Percentiles rank a stretch among this genome's conserved stretches.
phyloP scores from a whole-genome alignment of 2,888 invertebrate species.

The Pimpla rufipes region DNA sequence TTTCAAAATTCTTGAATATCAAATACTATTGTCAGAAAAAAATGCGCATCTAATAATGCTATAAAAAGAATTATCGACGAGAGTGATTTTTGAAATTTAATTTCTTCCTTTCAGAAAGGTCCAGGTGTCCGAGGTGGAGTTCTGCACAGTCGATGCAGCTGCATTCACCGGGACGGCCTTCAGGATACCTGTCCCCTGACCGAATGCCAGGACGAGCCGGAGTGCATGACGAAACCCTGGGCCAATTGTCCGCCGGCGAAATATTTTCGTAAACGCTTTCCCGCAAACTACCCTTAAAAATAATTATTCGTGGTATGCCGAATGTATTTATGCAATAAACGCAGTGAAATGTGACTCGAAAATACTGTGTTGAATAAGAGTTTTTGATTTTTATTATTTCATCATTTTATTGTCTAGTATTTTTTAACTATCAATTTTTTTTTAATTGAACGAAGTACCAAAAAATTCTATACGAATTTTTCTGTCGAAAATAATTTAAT shows the following conservation, averaged over 20 bases:
- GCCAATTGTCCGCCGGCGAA: slow-evolving; percentile 87
- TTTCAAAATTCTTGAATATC: no score
- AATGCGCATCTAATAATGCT: no score
- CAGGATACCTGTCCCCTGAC: slow-evolving; percentile 87
- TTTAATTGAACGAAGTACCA: neutral
- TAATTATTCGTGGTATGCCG: neutral
- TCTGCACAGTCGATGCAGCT: slow-evolving; percentile 87
- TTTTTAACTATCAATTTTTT: neutral
- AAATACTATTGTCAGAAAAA: no score
- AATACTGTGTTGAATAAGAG: slow-evolving; percentile 22
- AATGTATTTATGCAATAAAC: slow-evolving; percentile 1
- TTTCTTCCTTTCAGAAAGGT: slow-evolving; percentile 82
- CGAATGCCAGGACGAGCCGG: slow-evolving; percentile 84
- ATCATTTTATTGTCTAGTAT: no score
- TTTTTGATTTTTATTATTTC: no score
- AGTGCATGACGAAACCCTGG: slow-evolving; percentile 87
- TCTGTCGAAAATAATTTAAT: no score
- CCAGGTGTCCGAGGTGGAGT: slow-evolving; percentile 87
- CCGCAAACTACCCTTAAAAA: slow-evolving; percentile 69
- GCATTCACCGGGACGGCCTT: slow-evolving; percentile 88
- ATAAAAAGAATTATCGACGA: neutral
- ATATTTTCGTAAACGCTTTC: slow-evolving; percentile 71
- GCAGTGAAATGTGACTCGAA: slow-evolving; percentile 13
- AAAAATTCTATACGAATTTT: no score
- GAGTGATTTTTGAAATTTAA: neutral